Evolutionary conservation across 1,140 invertebrate species (phyloP).

Genomic region (Zophobas atratus): DNA sequence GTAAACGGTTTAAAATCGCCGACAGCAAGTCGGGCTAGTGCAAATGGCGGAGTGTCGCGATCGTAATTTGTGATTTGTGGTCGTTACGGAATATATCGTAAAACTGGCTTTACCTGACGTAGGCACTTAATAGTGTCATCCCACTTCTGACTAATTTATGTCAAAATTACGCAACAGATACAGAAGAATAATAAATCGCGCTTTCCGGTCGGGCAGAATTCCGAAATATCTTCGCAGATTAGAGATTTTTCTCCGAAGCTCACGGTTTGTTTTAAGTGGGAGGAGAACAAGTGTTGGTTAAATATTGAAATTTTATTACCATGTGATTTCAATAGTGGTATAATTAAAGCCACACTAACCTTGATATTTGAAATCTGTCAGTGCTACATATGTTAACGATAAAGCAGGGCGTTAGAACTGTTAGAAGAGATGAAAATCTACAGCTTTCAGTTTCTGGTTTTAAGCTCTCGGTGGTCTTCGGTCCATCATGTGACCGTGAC

Average conservation of each 20-base stretch:
- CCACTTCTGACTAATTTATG: not conserved
- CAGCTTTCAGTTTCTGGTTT: constrained; percentile 3
- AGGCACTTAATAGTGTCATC: not conserved
- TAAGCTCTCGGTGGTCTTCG: constrained; percentile 32
- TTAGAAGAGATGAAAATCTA: too few relatives aligned
- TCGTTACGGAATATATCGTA: too few relatives aligned
- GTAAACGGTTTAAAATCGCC: not conserved
- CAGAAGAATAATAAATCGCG: constrained; percentile 12
- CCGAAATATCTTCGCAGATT: constrained; percentile 10
- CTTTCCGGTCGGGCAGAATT: not conserved
- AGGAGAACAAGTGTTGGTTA: constrained; percentile 24
- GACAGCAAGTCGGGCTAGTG: not conserved
- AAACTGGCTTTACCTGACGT: too few relatives aligned
- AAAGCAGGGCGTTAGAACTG: not conserved
- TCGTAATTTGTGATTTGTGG: too few relatives aligned
- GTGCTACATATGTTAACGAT: constrained; percentile 21
- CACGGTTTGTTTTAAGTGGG: constrained; percentile 11
- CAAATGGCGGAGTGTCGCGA: too few relatives aligned
- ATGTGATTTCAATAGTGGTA: constrained; percentile 31
- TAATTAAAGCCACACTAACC: constrained; percentile 30
- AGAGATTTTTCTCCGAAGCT: constrained; percentile 8
- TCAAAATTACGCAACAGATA: constrained; percentile 1
- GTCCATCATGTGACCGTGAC: constrained; percentile 40
- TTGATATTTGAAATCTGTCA: constrained; percentile 27
- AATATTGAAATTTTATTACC: constrained; percentile 35